Evolutionary conservation across 2,888 invertebrate species (phyloP).

Genomic region (Drosophila eohydei): DNA sequence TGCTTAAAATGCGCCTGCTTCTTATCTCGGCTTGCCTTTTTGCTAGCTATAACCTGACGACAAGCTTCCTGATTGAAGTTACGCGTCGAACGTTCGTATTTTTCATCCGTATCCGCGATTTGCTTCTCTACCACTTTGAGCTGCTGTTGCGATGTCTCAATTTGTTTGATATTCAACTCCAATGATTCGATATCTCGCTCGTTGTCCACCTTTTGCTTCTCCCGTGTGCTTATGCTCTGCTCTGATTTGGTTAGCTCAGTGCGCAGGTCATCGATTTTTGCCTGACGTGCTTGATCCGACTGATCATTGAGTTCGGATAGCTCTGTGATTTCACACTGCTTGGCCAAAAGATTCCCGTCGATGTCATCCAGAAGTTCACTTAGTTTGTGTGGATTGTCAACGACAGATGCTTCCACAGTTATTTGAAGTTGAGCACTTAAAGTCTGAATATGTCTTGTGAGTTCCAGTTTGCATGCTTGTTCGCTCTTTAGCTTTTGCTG

Average conservation of each 20-base stretch:
- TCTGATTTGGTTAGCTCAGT: slow-evolving; percentile 88
- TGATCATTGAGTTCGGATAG: slow-evolving; percentile 67
- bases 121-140: slow-evolving; percentile 85
- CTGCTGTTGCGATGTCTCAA: slow-evolving; percentile 87
- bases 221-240: slow-evolving; percentile 88
- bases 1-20: slow-evolving; percentile 87
- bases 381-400: slow-evolving; percentile 76
- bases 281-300: slow-evolving; percentile 86
- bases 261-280: slow-evolving; percentile 86
- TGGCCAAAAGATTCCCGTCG: slow-evolving; percentile 65
- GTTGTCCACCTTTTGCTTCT: slow-evolving; percentile 83
- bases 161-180: slow-evolving; percentile 87
- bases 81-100: slow-evolving; percentile 64
- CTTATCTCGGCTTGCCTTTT: slow-evolving; percentile 86
- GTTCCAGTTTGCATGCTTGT: slow-evolving; percentile 77
- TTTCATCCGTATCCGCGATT: slow-evolving; percentile 81
- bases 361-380: slow-evolving; percentile 77
- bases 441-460: slow-evolving; percentile 68
- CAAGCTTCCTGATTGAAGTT: slow-evolving; percentile 73
- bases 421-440: slow-evolving; percentile 76
- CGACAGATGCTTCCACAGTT: slow-evolving; percentile 50
- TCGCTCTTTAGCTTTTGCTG: slow-evolving; percentile 81
- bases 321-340: slow-evolving; percentile 78
- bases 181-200: slow-evolving; percentile 87
- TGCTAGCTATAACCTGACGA: slow-evolving; percentile 86